These are phyloP conservation scores for Cirrhinus mrigala DNA, from an alignment of 2,797 vertebrate species.

Conservation along the genomic window DNA sequence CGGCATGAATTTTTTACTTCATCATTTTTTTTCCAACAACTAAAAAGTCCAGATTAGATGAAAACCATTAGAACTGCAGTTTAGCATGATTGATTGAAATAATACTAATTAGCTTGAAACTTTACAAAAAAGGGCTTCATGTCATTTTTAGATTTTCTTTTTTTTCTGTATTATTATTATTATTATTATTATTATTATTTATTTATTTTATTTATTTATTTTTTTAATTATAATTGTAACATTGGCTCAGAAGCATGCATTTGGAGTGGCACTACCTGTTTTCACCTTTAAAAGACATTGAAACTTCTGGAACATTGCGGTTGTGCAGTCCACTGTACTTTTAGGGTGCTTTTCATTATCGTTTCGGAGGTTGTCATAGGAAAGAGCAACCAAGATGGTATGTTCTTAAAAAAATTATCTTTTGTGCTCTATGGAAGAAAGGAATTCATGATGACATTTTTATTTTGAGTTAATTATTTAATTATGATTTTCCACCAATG, in stretches of 20 bases:
- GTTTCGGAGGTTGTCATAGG: not conserved
- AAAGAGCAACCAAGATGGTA: not conserved
- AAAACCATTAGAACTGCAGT: not conserved
- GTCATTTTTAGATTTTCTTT: not conserved
- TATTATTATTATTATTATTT: not conserved
- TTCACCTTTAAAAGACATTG: not conserved
- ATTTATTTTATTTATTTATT: not conserved
- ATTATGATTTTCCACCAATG: not conserved
- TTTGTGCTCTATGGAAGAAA: not conserved
- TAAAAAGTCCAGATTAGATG: slow-evolving; percentile 1
- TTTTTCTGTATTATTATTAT: not conserved
- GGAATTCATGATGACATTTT: not conserved
- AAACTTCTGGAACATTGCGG: not conserved
- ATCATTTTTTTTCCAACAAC: not conserved
- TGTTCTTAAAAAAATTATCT: not conserved
- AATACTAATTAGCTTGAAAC: not conserved
- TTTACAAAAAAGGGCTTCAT: not conserved
- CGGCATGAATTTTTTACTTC: slow-evolving; percentile 21
- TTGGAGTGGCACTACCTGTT: not conserved
- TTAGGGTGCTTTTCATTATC: not conserved
- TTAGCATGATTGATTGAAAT: not conserved
- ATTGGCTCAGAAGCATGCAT: not conserved
- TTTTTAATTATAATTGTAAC: not conserved
- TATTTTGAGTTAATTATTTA: not conserved
- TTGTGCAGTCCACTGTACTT: not conserved